Conservation (phyloP, 2,888 invertebrate species). For the Metopia argyrocephala region DNA sequence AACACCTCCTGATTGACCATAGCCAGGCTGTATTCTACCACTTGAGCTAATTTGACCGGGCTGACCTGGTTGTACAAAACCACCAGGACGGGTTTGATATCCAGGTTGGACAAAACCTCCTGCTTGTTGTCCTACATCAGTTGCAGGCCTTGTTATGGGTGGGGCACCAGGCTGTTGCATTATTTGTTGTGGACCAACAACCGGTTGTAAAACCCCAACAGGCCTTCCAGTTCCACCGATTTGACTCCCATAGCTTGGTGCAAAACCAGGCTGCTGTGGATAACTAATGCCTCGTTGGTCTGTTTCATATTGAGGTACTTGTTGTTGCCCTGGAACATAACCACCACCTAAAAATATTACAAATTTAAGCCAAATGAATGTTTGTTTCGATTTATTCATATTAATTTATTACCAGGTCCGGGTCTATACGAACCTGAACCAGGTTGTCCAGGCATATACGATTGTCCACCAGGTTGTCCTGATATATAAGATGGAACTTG, state of each 20-base stretch:
- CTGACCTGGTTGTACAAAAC: constrained; percentile 22
- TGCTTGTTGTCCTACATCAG: constrained; percentile 35
- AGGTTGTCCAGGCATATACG: constrained; percentile 28
- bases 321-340: constrained; percentile 43
- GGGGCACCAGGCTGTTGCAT: constrained; percentile 33
- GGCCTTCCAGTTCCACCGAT: constrained; percentile 37
- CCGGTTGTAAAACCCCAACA: constrained; percentile 42
- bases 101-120: constrained; percentile 27
- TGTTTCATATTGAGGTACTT: constrained; percentile 47
- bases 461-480: constrained; percentile 45
- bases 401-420: no score
- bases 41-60: background rate
- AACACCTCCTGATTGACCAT: constrained; percentile 25
- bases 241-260: constrained; percentile 43
- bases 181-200: constrained; percentile 46
- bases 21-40: constrained; percentile 10
- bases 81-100: background rate
- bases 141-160: background rate
- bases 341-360: constrained; percentile 42
- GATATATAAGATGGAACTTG: background rate
- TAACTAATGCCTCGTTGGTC: constrained; percentile 52
- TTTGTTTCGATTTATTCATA: no score
- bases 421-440: no score
- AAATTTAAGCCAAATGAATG: background rate
- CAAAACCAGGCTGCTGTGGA: constrained; percentile 44